Evolutionary conservation across 1,140 invertebrate genomes (phyloP), one percentile per base, ranked within the genome.

Genomic region (Aphaenogaster rudis): DNA sequence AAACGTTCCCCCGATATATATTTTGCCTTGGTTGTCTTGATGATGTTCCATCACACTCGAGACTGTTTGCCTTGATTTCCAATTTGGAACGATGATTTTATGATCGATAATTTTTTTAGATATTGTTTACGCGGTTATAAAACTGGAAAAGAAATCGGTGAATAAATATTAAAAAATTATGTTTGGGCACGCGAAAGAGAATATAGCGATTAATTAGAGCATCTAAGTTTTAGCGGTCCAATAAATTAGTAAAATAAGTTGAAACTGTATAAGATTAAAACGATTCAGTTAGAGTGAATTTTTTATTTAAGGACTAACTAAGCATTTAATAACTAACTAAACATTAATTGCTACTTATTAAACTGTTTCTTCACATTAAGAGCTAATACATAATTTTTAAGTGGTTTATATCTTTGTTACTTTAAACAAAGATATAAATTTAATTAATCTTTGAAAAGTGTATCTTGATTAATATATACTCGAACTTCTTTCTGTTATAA

Each of bases 401-500:
- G 17, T 13, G 9, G 2, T 59, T 74, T 42, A 59, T 61, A 45
- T 36, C 6, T 50, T 69, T 28, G 11, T 48, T 67, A 52, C 28
- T 61, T 67, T 67, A 33, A 33, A 28, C 6, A 54, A 17, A 33
- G 13, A 57, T 69, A 42, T 15, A 28, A 69, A 81, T 52, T 80
- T 72, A 81, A 59, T 82, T 48, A 72, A 33, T 2, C 0, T n/a
- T 48, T 33, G 39, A 59, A 50, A 74, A 36, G 33, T 84, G n/a
- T 59, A 61, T 48, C 54, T 48, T 36, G 36, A 64, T 64, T 66
- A 54, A 76, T 45, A 21, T 21, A 21, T 21, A 36, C 36, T 86
- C 45, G n/a, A 50, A 52, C 28, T 78, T 66, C 6, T 36, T 78
- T 78, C 17, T 28, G 39, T 82, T 45, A 15, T 90, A 89, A 90